Percentiles rank a stretch among this genome's conserved stretches.
Conservation (phyloP, 2,888 invertebrate species). For the Syrphus vitripennis region DNA sequence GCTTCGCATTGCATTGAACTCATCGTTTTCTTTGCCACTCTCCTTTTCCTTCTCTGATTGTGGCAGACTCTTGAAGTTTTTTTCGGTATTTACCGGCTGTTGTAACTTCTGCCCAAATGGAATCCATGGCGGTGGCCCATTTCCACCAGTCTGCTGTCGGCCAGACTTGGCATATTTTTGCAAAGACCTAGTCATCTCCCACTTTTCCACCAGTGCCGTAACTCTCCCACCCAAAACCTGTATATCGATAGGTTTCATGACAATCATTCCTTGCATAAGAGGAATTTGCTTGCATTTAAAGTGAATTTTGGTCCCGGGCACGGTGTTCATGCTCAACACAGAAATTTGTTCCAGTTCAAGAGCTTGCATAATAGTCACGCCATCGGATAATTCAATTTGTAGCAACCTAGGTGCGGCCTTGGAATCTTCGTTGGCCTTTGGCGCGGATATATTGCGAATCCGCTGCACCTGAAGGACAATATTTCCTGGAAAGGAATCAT, state of each 20-base stretch:
- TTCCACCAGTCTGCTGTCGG: constrained; percentile 80
- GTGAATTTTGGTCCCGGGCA: constrained; percentile 93
- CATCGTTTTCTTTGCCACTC: constrained; percentile 86
- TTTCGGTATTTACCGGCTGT: constrained; percentile 82
- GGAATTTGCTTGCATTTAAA: constrained; percentile 83
- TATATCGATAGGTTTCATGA: constrained; percentile 86
- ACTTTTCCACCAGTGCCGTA: constrained; percentile 91
- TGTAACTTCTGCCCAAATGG: constrained; percentile 92
- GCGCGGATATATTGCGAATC: constrained; percentile 93
- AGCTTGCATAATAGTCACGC: constrained; percentile 89
- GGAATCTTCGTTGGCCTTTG: constrained; percentile 94
- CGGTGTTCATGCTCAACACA: constrained; percentile 89
- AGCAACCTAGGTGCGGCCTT: constrained; percentile 91
- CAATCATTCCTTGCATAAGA: constrained; percentile 88
- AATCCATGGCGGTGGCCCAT: constrained; percentile 95
- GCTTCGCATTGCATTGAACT: constrained; percentile 94
- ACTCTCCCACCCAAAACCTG: constrained; percentile 93
- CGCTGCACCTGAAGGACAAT: constrained; percentile 94
- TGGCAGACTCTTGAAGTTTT: constrained; percentile 87
- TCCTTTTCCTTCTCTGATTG: constrained; percentile 81
- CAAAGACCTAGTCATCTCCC: constrained; percentile 88
- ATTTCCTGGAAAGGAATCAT: constrained; percentile 81
- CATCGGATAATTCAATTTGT: constrained; percentile 92
- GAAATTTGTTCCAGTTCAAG: constrained; percentile 89
- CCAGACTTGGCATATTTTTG: constrained; percentile 83